A percentile compares a stretch with the other conserved stretches of the same genome.
Evolutionary conservation across 1,140 invertebrate genomes (phyloP).

Genomic region (Globodera ellingtonae): DNA sequence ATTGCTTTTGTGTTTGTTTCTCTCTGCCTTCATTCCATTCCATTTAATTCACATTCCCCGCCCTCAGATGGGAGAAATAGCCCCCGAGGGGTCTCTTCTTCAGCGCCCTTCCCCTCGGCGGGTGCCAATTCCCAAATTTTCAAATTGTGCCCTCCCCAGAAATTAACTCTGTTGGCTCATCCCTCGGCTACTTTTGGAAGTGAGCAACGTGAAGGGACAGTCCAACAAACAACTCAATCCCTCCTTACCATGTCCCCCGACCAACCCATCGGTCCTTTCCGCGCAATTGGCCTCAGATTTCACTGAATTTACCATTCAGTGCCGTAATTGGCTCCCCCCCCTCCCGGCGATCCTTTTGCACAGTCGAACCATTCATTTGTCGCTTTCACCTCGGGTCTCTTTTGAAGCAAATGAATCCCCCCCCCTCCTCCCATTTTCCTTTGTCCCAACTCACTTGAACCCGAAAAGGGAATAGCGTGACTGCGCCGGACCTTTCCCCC

Average conservation of each 20-base stretch:
- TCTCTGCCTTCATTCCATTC: background rate
- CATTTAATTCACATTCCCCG: background rate
- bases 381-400: background rate
- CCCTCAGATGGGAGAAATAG: background rate
- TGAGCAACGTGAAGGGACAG: background rate
- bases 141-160: background rate
- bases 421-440: background rate
- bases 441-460: background rate
- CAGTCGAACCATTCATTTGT: background rate
- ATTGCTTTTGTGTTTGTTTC: background rate
- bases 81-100: background rate
- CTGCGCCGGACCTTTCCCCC: background rate
- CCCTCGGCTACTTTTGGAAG: background rate
- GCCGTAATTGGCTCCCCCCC: background rate
- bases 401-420: background rate
- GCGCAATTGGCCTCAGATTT: background rate
- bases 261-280: background rate
- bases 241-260: background rate
- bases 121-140: background rate
- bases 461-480: constrained; percentile 3
- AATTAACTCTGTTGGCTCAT: background rate
- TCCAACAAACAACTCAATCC: background rate
- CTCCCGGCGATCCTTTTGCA: background rate
- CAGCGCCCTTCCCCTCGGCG: background rate
- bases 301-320: background rate